These are phyloP conservation scores for Lasaia peninsularis DNA, from an alignment of 1,140 invertebrate species.

Conservation along the genomic window DNA sequence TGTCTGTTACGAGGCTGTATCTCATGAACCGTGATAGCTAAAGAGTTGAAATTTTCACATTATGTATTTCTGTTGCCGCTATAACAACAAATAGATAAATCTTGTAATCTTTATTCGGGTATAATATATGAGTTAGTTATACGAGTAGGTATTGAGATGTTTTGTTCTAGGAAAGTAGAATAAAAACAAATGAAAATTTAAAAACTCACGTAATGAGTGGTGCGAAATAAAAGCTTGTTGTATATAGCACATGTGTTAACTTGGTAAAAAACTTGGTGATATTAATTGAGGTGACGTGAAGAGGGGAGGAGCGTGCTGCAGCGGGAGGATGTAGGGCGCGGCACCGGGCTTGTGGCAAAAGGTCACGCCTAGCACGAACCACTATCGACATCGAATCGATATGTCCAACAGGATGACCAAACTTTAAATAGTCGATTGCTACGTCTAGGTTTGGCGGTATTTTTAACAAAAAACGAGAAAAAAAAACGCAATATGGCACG, in stretches of 20 bases:
- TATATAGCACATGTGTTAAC: conserved; percentile 13
- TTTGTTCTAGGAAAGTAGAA: not conserved
- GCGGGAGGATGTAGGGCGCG: conserved; percentile 61
- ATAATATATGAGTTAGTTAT: no score
- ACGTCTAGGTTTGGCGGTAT: no score
- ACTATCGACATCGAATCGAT: conserved; percentile 35
- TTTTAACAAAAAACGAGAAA: no score
- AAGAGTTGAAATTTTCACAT: no score
- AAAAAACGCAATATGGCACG: no score
- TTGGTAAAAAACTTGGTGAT: conserved; percentile 28
- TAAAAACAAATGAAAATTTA: not conserved
- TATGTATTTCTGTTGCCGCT: no score
- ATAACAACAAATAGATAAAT: no score
- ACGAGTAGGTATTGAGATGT: no score
- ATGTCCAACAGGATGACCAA: conserved; percentile 51
- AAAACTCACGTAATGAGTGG: conserved; percentile 8
- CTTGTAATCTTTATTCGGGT: no score
- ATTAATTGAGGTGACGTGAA: conserved; percentile 45
- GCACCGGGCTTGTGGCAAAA: conserved; percentile 64
- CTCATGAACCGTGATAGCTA: no score
- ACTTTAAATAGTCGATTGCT: no score
- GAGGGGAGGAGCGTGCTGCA: conserved; percentile 38
- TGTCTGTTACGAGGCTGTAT: no score
- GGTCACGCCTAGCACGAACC: conserved; percentile 32
- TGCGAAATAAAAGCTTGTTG: not conserved